Base-by-base conservation (phyloP, 2,888 invertebrate species). In the Archips crataeganus region DNA sequence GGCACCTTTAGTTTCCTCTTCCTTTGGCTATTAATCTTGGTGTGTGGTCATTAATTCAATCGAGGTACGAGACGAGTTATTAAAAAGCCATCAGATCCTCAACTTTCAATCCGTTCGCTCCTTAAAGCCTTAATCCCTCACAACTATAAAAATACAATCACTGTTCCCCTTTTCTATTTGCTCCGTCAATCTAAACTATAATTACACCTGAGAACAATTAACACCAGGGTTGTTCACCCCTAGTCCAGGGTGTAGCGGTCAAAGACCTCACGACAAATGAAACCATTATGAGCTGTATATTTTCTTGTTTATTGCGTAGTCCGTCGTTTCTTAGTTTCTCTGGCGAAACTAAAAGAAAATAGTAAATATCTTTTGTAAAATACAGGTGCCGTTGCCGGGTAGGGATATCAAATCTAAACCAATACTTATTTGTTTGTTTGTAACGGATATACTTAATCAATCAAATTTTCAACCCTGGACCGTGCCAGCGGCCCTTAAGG, bases 141-240 rank as follows among this genome's bases (percentile, higher is more conserved):
- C 10, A 36, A n/a, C 39, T 67, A 62, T 39, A 39, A 68, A 59
- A 70, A 57, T 42, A 61, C 65, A 70, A 70, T 70, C 64, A 60
- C 61, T 64, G 45, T n/a, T 60, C 69, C 74, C 74, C 65, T 74
- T 51, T 60, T 61, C 39, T 65, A 66, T 51, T 66, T 69, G 51
- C 64, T 69, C 60, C 57, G 34, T 70, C 63, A 64, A 69, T 73
- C 73, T 49, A 51, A 68, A 64, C 63, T 68, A 47, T 74, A 74
- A 74, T 74, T 69, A 74, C 69, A 61, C 51, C 42, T 59, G 60
- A 74, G 69, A 70, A 70, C 61, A 70, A 74, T 70, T 69, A 73
- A 69, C 68, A 73, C 74, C 69, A 39, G 39, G 65, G 69, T 51
- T 69, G 65, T 65, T 59, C 54, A 66, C 68, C 74, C 70, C 23